These are phyloP conservation scores for Caenorhabditis imperialis DNA, from an alignment of 2,888 invertebrate genomes.

Conservation along the genomic window DNA sequence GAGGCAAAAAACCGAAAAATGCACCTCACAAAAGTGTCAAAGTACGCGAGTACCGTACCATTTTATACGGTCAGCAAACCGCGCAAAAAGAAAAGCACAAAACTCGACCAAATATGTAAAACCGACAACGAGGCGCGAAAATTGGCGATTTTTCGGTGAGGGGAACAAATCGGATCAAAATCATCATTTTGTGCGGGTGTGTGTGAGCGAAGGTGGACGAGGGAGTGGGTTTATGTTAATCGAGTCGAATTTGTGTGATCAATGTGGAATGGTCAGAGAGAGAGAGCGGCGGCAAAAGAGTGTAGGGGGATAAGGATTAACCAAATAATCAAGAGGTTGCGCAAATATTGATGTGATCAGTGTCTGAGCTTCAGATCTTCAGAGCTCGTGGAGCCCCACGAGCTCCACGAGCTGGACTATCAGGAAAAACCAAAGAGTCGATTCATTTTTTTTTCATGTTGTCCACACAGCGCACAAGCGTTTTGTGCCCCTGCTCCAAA, in stretches of 20 bases:
- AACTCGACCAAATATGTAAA: constrained; percentile 22
- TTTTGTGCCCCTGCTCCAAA: too few relatives aligned
- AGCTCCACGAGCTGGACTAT: too few relatives aligned
- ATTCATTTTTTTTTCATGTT: constrained; percentile 4
- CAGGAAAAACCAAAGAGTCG: constrained; percentile 6
- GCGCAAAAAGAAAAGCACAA: constrained; percentile 13
- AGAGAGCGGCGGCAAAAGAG: background rate
- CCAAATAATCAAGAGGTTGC: constrained; percentile 12
- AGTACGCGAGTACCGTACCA: constrained; percentile 1
- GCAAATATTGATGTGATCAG: too few relatives aligned
- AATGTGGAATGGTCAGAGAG: background rate
- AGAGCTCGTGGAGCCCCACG: too few relatives aligned
- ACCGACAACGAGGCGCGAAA: background rate
- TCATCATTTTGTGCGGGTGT: too few relatives aligned
- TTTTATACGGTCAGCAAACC: constrained; percentile 20
- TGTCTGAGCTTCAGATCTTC: too few relatives aligned
- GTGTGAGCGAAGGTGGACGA: constrained; percentile 17
- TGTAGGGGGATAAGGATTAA: background rate
- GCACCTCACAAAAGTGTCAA: too few relatives aligned
- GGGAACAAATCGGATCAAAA: constrained; percentile 27
- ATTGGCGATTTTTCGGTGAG: constrained; percentile 21
- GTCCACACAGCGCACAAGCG: too few relatives aligned
- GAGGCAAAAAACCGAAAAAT: too few relatives aligned
- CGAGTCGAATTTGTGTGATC: too few relatives aligned
- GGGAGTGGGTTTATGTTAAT: background rate